Evolutionary conservation across 2,797 vertebrate genomes (phyloP), one percentile per base, ranked within the genome.

Genomic region (Centroberyx gerrardi): DNA sequence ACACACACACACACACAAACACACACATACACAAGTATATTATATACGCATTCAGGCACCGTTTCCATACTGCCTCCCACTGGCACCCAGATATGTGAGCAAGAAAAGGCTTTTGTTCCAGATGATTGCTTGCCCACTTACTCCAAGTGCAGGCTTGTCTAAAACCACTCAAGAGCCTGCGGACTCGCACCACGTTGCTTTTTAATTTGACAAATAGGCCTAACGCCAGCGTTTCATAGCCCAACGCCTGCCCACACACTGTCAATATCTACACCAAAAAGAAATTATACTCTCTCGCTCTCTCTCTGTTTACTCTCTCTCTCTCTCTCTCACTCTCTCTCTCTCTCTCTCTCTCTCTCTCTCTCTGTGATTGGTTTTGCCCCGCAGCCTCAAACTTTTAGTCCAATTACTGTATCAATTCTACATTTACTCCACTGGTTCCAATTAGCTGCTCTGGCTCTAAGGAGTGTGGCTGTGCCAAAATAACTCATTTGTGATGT

Each of bases 181-280:
- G 66, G 83, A 88, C 87, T 83, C 22, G 29, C 75, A 74, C 80
- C 77, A 69, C 48, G 73, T 51, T 87, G 73, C 80, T 88, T 89
- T 90, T 91, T 90, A 93, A 90, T 91, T 92, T 92, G 85, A 92
- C 90, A 91, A 90, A 91, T 87, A 82, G 77, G 85, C 83, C 73
- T 44, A 77, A 83, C 54, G 82, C 87, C 89, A 88, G 73, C 75
- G 82, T 88, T 87, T 87, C 74, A 72, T 81, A 79, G 85, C 74
- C 81, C 67, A 59, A 31, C 44, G 76, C 82, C 84, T 87, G 78
- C 90, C 83, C 81, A 88, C 90, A 84, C 87, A 80, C 82, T 85
- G 83, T 90, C 89, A 89, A 77, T 87, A 89, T 81, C 66, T 84
- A 68, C 79, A 84, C 76, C 28, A 82, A 76, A 73, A 90, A 81